Conservation (phyloP, 2,888 invertebrate species). For the Litoditis marina region DNA sequence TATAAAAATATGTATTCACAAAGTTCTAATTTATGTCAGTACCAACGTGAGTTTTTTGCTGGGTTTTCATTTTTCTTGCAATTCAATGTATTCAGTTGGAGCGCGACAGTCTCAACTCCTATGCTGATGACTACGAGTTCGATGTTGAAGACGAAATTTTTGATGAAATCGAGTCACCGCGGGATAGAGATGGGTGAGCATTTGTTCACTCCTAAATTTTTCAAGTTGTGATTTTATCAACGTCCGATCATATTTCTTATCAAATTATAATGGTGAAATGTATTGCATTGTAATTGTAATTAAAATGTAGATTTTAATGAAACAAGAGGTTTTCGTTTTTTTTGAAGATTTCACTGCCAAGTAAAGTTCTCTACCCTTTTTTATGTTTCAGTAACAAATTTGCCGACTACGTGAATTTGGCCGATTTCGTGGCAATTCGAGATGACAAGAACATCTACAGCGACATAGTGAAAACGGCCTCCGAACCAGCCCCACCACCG, state of each 20-base stretch:
- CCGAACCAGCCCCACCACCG: conserved; percentile 27
- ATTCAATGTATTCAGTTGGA: conserved; percentile 49
- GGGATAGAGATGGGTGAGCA: conserved; percentile 11
- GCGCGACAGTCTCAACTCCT: conserved; percentile 53
- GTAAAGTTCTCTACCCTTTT: too few species aligned
- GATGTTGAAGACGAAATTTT: conserved; percentile 55
- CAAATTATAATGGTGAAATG: too few species aligned
- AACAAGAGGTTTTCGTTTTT: too few species aligned
- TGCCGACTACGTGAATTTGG: conserved; percentile 54
- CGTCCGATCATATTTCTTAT: too few species aligned
- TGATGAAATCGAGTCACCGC: conserved; percentile 35
- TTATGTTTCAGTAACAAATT: conserved; percentile 9
- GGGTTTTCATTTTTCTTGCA: too few species aligned
- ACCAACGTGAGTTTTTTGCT: too few species aligned
- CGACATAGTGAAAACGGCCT: conserved; percentile 41
- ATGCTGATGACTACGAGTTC: conserved; percentile 54
- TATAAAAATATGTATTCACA: too few species aligned
- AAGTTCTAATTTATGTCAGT: too few species aligned
- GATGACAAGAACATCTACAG: conserved; percentile 49
- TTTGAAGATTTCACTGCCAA: too few species aligned
- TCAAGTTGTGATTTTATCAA: background rate
- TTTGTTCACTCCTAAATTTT: too few species aligned
- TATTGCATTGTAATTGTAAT: background rate
- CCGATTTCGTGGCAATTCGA: conserved; percentile 50
- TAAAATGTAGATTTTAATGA: background rate